phyloP scores from a whole-genome alignment of 2,888 invertebrate genomes.

The Troides aeacus region DNA sequence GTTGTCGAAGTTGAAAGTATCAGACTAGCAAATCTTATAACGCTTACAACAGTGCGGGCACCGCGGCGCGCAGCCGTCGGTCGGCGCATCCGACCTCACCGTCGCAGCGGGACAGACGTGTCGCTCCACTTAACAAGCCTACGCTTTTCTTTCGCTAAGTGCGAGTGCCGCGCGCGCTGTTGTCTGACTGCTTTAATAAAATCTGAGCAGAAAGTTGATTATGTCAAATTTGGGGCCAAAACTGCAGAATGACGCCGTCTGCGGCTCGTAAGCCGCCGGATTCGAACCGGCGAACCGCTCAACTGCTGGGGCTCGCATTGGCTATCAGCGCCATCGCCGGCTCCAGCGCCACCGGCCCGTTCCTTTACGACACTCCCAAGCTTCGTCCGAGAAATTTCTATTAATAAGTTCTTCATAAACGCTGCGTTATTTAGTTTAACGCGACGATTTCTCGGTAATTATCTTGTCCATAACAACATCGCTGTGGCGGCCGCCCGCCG shows the following conservation, averaged over 20 bases:
- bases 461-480: slow-evolving; percentile 75
- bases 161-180: no score
- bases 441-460: slow-evolving; percentile 64
- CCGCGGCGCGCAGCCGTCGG: no score
- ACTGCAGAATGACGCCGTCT: slow-evolving; percentile 68
- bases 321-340: no score
- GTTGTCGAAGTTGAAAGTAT: neutral
- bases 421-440: slow-evolving; percentile 70
- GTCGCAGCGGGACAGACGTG: no score
- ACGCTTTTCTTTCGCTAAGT: no score
- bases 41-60: no score
- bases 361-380: slow-evolving; percentile 67
- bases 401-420: slow-evolving; percentile 79
- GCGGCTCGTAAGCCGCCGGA: slow-evolving; percentile 70
- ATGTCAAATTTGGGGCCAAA: slow-evolving; percentile 78
- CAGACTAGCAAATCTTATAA: no score
- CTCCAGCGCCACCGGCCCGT: no score
- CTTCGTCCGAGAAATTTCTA: slow-evolving; percentile 77
- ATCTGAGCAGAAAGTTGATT: slow-evolving; percentile 29
- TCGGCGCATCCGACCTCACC: no score
- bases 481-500: slow-evolving; percentile 42
- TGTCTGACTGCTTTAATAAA: no score
- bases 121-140: no score
- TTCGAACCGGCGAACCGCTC: slow-evolving; percentile 72
- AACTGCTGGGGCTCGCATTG: slow-evolving; percentile 58